A percentile compares a stretch with the other conserved stretches of the same genome.
Evolutionary conservation across 2,797 vertebrate species (phyloP).

Genomic region (Pipistrellus nathusii): DNA sequence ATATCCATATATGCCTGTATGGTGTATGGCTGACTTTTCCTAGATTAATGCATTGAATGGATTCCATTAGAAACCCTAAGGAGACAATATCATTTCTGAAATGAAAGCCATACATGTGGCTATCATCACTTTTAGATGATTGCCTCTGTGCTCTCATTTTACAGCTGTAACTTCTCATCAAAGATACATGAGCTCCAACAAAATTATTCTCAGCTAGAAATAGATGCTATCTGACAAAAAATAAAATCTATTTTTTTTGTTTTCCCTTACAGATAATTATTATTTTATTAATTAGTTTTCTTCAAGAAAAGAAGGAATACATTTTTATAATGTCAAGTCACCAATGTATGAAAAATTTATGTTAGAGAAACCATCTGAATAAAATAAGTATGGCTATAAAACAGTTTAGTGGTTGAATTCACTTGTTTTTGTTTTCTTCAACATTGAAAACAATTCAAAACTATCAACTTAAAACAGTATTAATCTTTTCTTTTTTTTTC

Average conservation of each 20-base stretch:
- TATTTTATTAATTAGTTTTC: not conserved
- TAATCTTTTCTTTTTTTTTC: constrained; percentile 8
- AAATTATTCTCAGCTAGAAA: not conserved
- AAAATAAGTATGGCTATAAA: not conserved
- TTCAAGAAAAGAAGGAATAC: not conserved
- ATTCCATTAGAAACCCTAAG: not conserved
- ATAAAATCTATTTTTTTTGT: not conserved
- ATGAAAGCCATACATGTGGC: not conserved
- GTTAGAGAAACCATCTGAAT: not conserved
- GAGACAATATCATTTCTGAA: not conserved
- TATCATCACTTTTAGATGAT: not conserved
- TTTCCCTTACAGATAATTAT: not conserved
- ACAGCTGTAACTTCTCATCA: not conserved
- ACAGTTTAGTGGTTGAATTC: not conserved
- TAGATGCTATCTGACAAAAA: not conserved
- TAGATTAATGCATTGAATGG: not conserved
- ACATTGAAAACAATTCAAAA: not conserved
- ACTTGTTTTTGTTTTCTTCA: not conserved
- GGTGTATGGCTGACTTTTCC: not conserved
- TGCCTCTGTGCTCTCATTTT: not conserved
- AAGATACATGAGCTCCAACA: not conserved
- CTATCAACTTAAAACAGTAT: not conserved
- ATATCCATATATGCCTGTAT: not conserved
- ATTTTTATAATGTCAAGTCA: not conserved
- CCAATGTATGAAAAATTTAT: not conserved